Conservation (phyloP, 2,113 vertebrate genomes). For the Pelecanoides urinatrix region DNA sequence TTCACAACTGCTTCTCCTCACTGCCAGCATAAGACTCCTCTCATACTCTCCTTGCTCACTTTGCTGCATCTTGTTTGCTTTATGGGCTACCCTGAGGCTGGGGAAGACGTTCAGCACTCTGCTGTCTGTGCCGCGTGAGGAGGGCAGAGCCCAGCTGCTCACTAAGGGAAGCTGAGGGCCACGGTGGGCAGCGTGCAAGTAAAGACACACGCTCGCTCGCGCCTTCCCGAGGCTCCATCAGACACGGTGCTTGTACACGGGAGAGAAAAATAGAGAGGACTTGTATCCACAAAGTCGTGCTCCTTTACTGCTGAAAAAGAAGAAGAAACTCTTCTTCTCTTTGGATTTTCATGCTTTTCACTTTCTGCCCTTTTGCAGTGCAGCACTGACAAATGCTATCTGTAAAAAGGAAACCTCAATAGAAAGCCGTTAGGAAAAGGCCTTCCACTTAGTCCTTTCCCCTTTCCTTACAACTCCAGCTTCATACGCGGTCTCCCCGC, state of each 20-base stretch:
- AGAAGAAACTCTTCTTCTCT: neutral
- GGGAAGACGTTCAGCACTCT: neutral
- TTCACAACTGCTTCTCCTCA: neutral
- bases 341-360: neutral
- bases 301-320: neutral
- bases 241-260: neutral
- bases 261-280: neutral
- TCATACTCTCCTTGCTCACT: fast-evolving
- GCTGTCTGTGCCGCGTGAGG: fast-evolving
- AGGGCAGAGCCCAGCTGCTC: neutral
- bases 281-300: neutral
- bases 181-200: fast-evolving
- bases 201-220: fast-evolving
- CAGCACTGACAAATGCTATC: neutral
- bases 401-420: neutral
- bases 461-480: neutral
- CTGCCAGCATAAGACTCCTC: neutral
- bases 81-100: neutral
- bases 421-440: neutral
- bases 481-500: fast-evolving
- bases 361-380: neutral
- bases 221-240: neutral
- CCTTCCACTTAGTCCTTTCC: neutral
- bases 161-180: neutral
- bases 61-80: neutral